A percentile compares a stretch with the other conserved stretches of the same genome.
Conservation (phyloP, 2,113 vertebrate genomes). For the Oxygymnocypris stewartii region DNA sequence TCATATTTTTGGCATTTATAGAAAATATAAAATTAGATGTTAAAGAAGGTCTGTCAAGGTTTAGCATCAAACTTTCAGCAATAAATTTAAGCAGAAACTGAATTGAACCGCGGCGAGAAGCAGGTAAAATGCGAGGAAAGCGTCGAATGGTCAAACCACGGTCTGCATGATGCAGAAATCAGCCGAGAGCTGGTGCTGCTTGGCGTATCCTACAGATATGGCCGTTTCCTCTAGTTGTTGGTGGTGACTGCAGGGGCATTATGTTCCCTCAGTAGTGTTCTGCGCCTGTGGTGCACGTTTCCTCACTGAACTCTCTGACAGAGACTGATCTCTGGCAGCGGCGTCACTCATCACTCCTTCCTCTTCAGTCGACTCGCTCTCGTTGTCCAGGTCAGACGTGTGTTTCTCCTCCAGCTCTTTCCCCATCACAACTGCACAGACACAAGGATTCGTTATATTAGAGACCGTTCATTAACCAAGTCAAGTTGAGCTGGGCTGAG, state of each 20-base stretch:
- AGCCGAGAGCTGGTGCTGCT: background rate
- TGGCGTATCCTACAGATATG: constrained; percentile 22
- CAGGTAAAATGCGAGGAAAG: background rate
- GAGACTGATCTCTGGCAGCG: constrained; percentile 45
- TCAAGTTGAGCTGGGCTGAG: background rate
- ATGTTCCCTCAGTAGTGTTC: constrained; percentile 43
- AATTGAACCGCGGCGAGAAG: background rate
- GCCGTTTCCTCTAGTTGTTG: constrained; percentile 18
- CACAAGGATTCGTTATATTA: constrained; percentile 5
- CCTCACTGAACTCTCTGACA: constrained; percentile 68
- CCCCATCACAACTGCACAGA: constrained; percentile 63
- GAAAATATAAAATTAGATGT: background rate
- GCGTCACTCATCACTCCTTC: constrained; percentile 55
- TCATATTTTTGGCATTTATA: background rate
- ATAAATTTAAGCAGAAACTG: background rate
- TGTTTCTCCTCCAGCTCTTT: constrained; percentile 64
- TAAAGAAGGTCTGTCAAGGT: background rate
- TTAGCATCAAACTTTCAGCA: background rate
- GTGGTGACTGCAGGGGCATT: background rate
- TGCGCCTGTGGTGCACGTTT: constrained; percentile 74
- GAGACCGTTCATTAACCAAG: background rate
- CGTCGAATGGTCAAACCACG: background rate
- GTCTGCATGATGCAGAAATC: constrained; percentile 27
- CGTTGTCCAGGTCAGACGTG: constrained; percentile 61
- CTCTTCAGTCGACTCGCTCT: constrained; percentile 64